phyloP scores from a whole-genome alignment of 2,888 invertebrate genomes.

The Agrotis clavis region DNA sequence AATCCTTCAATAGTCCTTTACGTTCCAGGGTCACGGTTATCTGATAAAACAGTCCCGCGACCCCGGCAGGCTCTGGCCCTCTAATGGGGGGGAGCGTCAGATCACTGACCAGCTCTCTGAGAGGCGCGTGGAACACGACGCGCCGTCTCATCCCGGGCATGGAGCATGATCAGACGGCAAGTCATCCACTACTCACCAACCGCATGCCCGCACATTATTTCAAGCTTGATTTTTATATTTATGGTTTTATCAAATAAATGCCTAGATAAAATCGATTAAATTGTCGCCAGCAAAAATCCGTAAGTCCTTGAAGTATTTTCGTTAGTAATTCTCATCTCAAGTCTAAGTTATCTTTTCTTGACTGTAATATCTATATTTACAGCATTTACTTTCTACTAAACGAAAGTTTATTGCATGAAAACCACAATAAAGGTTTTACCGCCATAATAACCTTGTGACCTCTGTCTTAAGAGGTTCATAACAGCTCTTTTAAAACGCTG shows the following conservation, averaged over 20 bases:
- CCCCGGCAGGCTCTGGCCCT: too few species aligned
- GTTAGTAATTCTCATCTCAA: slow-evolving; percentile 10
- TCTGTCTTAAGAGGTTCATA: slow-evolving; percentile 5
- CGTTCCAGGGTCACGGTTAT: too few species aligned
- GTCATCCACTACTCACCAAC: too few species aligned
- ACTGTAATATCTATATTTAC: slow-evolving; percentile 22
- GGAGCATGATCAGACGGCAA: too few species aligned
- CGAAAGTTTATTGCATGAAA: slow-evolving; percentile 42
- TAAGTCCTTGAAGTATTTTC: slow-evolving; percentile 26
- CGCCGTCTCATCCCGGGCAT: too few species aligned
- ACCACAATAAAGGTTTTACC: slow-evolving; percentile 36
- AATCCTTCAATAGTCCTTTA: too few species aligned
- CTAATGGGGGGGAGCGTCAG: too few species aligned
- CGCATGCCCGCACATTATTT: background rate
- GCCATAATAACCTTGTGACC: slow-evolving; percentile 20
- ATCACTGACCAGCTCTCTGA: too few species aligned
- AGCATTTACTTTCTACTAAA: slow-evolving; percentile 39
- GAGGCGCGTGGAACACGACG: too few species aligned
- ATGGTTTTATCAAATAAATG: background rate
- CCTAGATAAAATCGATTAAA: slow-evolving; percentile 8
- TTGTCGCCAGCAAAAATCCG: slow-evolving; percentile 16
- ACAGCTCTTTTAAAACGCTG: slow-evolving; percentile 8
- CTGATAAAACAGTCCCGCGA: too few species aligned
- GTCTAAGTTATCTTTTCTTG: slow-evolving; percentile 16
- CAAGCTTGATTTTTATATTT: background rate